These are phyloP conservation scores for Galeruca laticollis DNA, from an alignment of 2,888 invertebrate genomes.

Conservation along the genomic window DNA sequence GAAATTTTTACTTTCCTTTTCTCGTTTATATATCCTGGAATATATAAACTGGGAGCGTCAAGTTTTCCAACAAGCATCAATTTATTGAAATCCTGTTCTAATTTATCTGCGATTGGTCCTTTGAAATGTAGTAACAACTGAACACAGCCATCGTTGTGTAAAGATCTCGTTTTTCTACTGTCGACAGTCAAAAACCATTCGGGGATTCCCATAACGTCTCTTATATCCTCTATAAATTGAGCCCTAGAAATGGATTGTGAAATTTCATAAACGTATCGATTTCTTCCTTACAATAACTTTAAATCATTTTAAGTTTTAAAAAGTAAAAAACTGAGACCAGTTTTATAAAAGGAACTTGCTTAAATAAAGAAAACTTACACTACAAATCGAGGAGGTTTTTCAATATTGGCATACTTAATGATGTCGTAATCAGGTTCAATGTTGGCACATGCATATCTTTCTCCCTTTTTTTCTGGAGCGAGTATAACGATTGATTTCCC, in stretches of 20 bases:
- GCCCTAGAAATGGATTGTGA: slow-evolving; percentile 70
- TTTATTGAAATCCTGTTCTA: slow-evolving; percentile 85
- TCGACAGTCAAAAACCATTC: slow-evolving; percentile 92
- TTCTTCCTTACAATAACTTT: too few relatives aligned
- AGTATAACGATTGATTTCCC: slow-evolving; percentile 89
- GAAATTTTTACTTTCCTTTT: slow-evolving; percentile 80
- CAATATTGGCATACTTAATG: slow-evolving; percentile 88
- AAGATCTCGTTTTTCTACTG: slow-evolving; percentile 80
- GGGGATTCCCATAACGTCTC: slow-evolving; percentile 86
- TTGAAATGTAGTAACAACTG: slow-evolving; percentile 90
- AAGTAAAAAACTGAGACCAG: too few relatives aligned
- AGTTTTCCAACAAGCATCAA: slow-evolving; percentile 81
- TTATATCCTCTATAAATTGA: slow-evolving; percentile 85
- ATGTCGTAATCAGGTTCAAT: slow-evolving; percentile 92
- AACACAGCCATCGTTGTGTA: slow-evolving; percentile 84
- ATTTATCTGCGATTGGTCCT: slow-evolving; percentile 81
- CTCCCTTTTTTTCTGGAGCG: slow-evolving; percentile 77
- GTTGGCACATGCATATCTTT: slow-evolving; percentile 90
- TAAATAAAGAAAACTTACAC: slow-evolving; percentile 72
- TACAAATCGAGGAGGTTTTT: slow-evolving; percentile 89
- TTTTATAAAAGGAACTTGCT: background rate
- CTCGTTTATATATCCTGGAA: slow-evolving; percentile 80
- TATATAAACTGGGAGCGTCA: slow-evolving; percentile 79
- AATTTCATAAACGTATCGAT: too few relatives aligned
- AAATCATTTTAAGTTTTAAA: too few relatives aligned